Evolutionary conservation across 2,888 invertebrate genomes (phyloP).

Genomic region (Lasioglossum leucozonium): DNA sequence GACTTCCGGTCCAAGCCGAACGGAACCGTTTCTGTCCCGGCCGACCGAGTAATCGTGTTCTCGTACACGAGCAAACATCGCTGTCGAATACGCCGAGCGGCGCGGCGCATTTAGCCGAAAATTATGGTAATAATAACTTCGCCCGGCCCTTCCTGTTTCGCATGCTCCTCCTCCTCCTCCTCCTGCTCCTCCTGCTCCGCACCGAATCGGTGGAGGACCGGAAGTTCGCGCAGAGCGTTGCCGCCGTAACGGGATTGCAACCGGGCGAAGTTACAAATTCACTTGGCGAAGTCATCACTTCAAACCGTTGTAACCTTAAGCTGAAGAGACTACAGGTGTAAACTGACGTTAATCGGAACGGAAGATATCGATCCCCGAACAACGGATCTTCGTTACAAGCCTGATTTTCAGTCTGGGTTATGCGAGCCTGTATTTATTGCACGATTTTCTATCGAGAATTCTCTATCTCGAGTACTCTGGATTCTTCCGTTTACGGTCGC

Average conservation of each 20-base stretch:
- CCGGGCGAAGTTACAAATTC: slow-evolving; percentile 74
- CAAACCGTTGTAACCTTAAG: slow-evolving; percentile 69
- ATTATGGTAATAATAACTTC: slow-evolving; percentile 80
- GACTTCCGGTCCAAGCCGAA: slow-evolving; percentile 53
- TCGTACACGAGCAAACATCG: slow-evolving; percentile 70
- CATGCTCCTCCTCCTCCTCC: slow-evolving; percentile 20
- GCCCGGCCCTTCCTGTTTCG: slow-evolving; percentile 54
- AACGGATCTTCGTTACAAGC: background rate
- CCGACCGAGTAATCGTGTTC: slow-evolving; percentile 54
- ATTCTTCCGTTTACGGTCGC: background rate
- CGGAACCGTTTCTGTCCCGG: slow-evolving; percentile 61
- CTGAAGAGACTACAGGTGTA: slow-evolving; percentile 27
- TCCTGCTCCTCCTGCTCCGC: slow-evolving; percentile 6
- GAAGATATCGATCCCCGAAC: background rate
- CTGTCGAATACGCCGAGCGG: slow-evolving; percentile 66
- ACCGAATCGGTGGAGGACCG: slow-evolving; percentile 47
- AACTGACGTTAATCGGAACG: slow-evolving; percentile 1
- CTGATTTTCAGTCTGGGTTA: background rate
- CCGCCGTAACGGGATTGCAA: slow-evolving; percentile 41
- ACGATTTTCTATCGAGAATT: background rate
- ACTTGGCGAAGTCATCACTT: slow-evolving; percentile 73
- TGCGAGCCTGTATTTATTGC: background rate
- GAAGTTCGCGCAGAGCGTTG: slow-evolving; percentile 48
- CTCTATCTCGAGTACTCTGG: background rate
- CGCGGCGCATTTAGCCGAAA: slow-evolving; percentile 77